Conservation (phyloP, 2,113 vertebrate genomes). For the Carlito syrichta region DNA sequence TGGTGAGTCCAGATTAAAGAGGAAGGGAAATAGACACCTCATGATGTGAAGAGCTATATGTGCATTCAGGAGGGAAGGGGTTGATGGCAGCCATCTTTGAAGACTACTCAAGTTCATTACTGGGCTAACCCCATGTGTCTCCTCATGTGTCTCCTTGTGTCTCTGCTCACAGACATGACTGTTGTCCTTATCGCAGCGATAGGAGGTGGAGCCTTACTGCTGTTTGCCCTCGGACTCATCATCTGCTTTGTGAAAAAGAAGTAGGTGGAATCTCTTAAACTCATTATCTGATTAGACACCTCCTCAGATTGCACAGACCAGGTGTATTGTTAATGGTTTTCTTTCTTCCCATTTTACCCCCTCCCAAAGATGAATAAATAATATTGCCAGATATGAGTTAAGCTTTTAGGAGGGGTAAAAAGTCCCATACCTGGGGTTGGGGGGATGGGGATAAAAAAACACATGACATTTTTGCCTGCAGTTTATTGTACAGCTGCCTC, state of each 20-base stretch:
- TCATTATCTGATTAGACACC: neutral
- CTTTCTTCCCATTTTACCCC: neutral
- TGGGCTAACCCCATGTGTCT: accelerated
- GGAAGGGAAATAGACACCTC: neutral
- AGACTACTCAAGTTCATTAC: neutral
- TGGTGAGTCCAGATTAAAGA: neutral
- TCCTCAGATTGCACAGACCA: neutral
- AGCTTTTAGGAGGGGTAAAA: neutral
- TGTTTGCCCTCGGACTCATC: slow-evolving; percentile 79
- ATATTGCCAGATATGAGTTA: neutral
- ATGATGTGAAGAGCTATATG: accelerated
- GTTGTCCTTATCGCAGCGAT: slow-evolving; percentile 81
- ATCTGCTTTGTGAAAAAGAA: slow-evolving; percentile 83
- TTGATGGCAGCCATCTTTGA: neutral
- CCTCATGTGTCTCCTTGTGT: slow-evolving; percentile 25
- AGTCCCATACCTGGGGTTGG: neutral
- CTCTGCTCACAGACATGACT: slow-evolving; percentile 81
- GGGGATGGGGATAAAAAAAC: no score
- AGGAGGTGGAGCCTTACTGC: slow-evolving; percentile 74
- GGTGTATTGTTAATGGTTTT: neutral
- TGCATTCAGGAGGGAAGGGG: accelerated
- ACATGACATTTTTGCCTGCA: neutral
- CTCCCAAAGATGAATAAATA: neutral
- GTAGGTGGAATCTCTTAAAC: slow-evolving; percentile 81
- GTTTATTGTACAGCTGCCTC: neutral